Percentiles rank a stretch among this genome's conserved stretches.
These are phyloP conservation scores for Rattus norvegicus DNA, from an alignment of 2,113 vertebrate species.

Conservation along the genomic window DNA sequence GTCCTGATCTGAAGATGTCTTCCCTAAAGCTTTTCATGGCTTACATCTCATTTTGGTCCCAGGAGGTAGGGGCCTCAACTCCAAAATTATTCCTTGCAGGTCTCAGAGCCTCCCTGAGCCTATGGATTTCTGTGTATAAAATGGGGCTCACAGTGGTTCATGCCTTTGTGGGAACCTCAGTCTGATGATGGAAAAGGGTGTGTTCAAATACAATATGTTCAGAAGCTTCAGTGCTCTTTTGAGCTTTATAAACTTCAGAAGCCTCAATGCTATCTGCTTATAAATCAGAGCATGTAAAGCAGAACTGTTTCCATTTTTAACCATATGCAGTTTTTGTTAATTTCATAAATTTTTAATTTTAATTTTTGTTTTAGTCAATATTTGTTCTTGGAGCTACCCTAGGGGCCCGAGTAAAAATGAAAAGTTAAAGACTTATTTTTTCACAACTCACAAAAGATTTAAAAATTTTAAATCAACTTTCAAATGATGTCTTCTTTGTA, in stretches of 20 bases:
- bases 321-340: conserved; percentile 24
- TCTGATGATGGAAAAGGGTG: fast-evolving
- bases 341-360: conserved; percentile 64
- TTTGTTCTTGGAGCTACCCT: background rate
- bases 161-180: background rate
- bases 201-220: background rate
- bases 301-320: background rate
- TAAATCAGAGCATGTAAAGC: background rate
- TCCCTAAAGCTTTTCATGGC: background rate
- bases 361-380: conserved; percentile 65
- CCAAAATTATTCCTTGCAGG: background rate
- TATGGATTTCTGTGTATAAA: background rate
- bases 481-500: background rate
- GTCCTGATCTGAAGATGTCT: background rate
- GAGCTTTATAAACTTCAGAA: conserved; percentile 50
- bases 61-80: background rate
- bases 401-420: background rate
- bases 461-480: conserved; percentile 24
- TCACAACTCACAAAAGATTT: conserved; percentile 23
- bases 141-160: background rate
- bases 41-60: background rate
- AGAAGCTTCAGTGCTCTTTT: background rate
- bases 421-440: conserved; percentile 42
- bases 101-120: background rate
- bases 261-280: background rate